Percentiles rank a stretch among this genome's conserved stretches.
Evolutionary conservation across 2,888 invertebrate genomes (phyloP).

Genomic region (Lycocerus yunnanus): DNA sequence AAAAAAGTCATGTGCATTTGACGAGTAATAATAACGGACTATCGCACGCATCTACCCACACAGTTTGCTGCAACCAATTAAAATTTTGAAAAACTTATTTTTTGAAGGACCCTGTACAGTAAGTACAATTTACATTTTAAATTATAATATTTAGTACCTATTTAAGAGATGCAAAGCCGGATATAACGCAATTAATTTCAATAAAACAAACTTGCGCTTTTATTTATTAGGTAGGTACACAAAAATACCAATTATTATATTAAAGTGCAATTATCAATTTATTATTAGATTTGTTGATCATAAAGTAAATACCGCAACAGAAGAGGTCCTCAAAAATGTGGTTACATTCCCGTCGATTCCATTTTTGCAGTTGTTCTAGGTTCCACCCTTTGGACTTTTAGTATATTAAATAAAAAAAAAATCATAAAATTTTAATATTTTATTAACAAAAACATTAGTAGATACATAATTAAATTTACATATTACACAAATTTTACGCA

Average conservation of each 20-base stretch:
- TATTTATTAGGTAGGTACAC: neutral
- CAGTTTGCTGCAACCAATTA: too few relatives aligned
- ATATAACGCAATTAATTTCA: neutral
- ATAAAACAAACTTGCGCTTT: neutral
- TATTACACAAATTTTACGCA: slow-evolving; percentile 9
- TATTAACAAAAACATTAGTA: slow-evolving; percentile 24
- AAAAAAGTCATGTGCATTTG: too few relatives aligned
- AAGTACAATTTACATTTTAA: neutral
- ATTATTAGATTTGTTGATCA: neutral
- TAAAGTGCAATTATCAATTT: neutral
- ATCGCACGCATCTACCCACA: too few relatives aligned
- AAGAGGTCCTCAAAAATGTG: neutral
- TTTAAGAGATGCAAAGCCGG: neutral
- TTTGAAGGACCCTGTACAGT: too few relatives aligned
- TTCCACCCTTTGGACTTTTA: too few relatives aligned
- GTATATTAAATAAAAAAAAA: neutral
- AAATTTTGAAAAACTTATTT: too few relatives aligned
- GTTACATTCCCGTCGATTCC: too few relatives aligned
- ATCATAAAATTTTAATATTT: slow-evolving; percentile 1
- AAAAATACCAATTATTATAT: neutral
- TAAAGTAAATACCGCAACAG: neutral
- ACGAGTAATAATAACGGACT: too few relatives aligned
- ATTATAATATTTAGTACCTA: neutral
- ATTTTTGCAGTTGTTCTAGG: too few relatives aligned
- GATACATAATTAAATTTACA: slow-evolving; percentile 13